Base-by-base conservation (phyloP, 2,113 vertebrate species). In the Paedocypris sp. region DNA sequence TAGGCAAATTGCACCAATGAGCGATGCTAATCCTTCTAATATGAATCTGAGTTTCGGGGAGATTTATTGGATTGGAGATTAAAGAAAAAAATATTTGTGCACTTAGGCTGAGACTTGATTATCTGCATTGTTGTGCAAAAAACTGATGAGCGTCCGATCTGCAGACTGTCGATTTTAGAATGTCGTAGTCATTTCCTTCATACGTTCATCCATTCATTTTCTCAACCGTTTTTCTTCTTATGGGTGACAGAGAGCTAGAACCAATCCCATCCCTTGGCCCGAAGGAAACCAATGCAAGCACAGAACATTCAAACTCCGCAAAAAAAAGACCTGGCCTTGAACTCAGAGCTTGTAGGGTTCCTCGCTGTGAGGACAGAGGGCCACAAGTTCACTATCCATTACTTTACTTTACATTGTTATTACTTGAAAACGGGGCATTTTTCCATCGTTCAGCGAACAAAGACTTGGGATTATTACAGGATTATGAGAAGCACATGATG, bases 61-160 rank as follows among this genome's bases (percentile, higher is more conserved):
- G 68, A 75, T 77, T 75, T 72, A 76, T 48, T 49, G 69, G 62
- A n/a, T n/a, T n/a, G n/a, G n/a, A n/a, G n/a, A n/a, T n/a, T n/a
- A n/a, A n/a, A n/a, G n/a, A n/a, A n/a, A 50, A 48, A 50, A 35
- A 23, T 43, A 53, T 53, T 20, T 16, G 31, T 57, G 32, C 25
- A 58, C 64, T 73, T 47, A 64, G 48, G 67, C 56, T 67, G 67
- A 64, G 64, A 58, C 62, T 8, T 11, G 29, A 79, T 75, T 67
- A 66, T 77, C 77, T 75, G 71, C 69, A 79, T 76, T 69, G 64
- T 47, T 25, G 50, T 69, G 71, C 35, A 19, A 52, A 49, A 59
- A 69, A 29, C 38, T 54, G 68, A 57, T 58, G 26, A 42, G 56
- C 39, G 33, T 36, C 19, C 59, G 31, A 46, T 56, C 56, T 54